Evolutionary conservation across 1,140 invertebrate species (phyloP).

Genomic region (Saccostrea echinata): DNA sequence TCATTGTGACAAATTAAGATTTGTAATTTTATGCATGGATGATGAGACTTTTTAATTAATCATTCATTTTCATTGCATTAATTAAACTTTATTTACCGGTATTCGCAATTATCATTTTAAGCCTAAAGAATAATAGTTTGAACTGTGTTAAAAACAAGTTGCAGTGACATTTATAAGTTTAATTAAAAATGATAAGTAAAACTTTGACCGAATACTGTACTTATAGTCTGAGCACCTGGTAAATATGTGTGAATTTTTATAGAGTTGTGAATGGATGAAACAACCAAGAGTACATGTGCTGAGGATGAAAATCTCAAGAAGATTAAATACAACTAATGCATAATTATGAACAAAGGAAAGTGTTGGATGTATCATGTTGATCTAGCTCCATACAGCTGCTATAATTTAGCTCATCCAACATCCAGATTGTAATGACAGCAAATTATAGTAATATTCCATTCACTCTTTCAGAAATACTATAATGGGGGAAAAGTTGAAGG

Average conservation of each 20-base stretch:
- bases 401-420: neutral
- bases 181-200: neutral
- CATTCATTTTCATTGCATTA: neutral
- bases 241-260: neutral
- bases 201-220: neutral
- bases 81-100: constrained; percentile 11
- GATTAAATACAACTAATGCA: neutral
- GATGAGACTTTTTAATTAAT: neutral
- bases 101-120: neutral
- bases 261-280: neutral
- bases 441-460: neutral
- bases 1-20: too few relatives aligned
- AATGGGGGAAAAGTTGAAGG: neutral
- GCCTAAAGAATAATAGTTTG: neutral
- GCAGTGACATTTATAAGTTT: neutral
- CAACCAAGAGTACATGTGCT: neutral
- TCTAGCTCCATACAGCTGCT: neutral
- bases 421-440: neutral
- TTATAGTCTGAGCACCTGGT: neutral
- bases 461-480: neutral
- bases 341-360: neutral
- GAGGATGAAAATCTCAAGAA: neutral
- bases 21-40: neutral
- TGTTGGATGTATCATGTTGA: neutral
- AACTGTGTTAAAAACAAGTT: neutral